phyloP scores from a whole-genome alignment of 2,888 invertebrate genomes.

The Drosophila lacicola region DNA sequence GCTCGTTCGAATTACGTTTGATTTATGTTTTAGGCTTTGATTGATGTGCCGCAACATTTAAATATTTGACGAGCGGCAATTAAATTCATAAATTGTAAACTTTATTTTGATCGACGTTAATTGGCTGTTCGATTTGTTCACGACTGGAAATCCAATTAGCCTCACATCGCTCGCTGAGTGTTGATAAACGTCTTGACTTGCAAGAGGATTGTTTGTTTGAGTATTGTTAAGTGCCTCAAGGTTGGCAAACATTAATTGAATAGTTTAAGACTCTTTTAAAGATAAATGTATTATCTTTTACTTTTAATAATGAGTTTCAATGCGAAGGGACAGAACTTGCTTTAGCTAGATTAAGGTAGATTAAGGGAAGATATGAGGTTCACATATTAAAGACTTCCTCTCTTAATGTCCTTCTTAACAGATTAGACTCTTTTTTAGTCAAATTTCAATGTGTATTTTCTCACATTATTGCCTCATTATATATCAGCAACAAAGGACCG shows the following conservation, averaged over 20 bases:
- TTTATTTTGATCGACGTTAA: conserved; percentile 62
- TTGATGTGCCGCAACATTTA: conserved; percentile 64
- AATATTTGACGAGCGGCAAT: conserved; percentile 56
- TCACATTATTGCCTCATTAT: no score
- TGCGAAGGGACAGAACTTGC: no score
- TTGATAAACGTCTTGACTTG: conserved; percentile 17
- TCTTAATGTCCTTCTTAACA: no score
- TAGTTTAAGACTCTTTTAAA: background rate
- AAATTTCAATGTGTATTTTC: no score
- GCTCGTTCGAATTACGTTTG: conserved; percentile 39
- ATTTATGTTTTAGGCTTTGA: conserved; percentile 63
- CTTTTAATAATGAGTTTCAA: no score
- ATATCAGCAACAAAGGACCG: no score
- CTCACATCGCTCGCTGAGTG: conserved; percentile 10
- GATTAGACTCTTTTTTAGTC: no score
- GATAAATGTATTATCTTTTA: no score
- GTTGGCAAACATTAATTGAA: conserved; percentile 1
- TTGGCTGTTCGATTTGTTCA: conserved; percentile 47
- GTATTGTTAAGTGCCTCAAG: conserved; percentile 8
- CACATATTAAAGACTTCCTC: no score
- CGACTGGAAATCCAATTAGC: conserved; percentile 45
- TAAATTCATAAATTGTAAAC: conserved; percentile 61
- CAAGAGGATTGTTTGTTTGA: background rate
- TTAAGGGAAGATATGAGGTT: no score
- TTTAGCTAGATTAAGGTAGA: no score